These are phyloP conservation scores for Grus americana DNA, from an alignment of 2,113 vertebrate genomes.

Conservation along the genomic window DNA sequence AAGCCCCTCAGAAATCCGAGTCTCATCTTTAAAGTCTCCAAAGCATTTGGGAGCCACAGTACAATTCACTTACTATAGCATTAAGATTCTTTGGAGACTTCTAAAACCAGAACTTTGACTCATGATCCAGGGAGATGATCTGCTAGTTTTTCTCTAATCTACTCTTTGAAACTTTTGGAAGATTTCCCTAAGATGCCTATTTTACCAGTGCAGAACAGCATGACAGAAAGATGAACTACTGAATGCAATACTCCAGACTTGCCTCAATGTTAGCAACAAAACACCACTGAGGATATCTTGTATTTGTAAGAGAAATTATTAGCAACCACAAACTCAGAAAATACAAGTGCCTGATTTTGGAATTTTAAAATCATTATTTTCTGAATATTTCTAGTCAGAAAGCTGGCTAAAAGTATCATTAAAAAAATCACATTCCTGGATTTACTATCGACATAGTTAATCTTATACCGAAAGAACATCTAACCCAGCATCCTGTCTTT, in stretches of 20 bases:
- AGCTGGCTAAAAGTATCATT: background rate
- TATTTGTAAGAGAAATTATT: background rate
- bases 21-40: background rate
- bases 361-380: background rate
- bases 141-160: background rate
- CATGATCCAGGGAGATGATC: background rate
- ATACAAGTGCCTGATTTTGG: background rate
- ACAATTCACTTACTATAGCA: background rate
- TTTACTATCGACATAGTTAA: background rate
- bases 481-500: background rate
- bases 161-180: background rate
- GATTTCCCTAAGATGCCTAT: background rate
- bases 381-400: background rate
- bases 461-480: background rate
- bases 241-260: background rate
- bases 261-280: background rate
- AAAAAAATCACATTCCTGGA: background rate
- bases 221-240: background rate
- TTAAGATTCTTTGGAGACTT: background rate
- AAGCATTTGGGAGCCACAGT: background rate
- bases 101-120: background rate
- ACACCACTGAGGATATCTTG: background rate
- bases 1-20: background rate
- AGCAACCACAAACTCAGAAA: background rate
- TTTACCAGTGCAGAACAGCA: background rate